Base-by-base conservation (phyloP, 2,797 vertebrate species). In the Poeciliopsis paucimaculata region DNA sequence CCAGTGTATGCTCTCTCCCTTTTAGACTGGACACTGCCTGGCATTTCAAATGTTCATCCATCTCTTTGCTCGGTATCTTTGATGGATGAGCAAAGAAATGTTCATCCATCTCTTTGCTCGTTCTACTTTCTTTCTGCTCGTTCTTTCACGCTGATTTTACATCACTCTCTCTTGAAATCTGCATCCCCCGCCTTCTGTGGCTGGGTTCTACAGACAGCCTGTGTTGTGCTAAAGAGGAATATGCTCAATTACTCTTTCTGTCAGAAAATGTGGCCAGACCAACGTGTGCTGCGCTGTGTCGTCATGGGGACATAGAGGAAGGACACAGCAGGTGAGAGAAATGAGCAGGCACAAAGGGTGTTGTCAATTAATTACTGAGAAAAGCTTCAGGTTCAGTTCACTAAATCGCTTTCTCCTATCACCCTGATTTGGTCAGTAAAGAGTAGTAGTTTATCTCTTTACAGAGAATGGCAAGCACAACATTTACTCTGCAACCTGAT, bases 241-340 rank as follows among this genome's bases (percentile, higher is more conserved):
- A 90, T 86, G 75, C 84, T 86, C 88, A 73, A 90, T 92, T 87
- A 88, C 77, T 89, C 87, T 79, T 80, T 74, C 88, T 89, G 88
- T 89, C 89, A 86, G 85, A 89, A 26, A 77, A 92, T 11, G 83
- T 26, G n/a, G 62, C 77, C 46, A 3, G 55, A 76, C 77, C 55
- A 43, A 72, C 36, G 10, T 77, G 62, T 53, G 77, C 26, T 31
- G 46, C 84, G 39, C 8, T 39, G 45, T 73, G 75, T 45, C 45
- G 60, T 82, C 73, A 88, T 43, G 0, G 12, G 75, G 75, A 81
- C 78, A 64, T 3, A 3, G 72, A 62, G 72, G 5, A 78, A 79
- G 77, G 77, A 84, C 7, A n/a, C 18, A 76, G 76, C 28, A 73
- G 46, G 3, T 76, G 8, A 36, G 28, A 76, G 81, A 51, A 68